Conservation (phyloP, 2,113 vertebrate genomes). For the Malurus melanocephalus region DNA sequence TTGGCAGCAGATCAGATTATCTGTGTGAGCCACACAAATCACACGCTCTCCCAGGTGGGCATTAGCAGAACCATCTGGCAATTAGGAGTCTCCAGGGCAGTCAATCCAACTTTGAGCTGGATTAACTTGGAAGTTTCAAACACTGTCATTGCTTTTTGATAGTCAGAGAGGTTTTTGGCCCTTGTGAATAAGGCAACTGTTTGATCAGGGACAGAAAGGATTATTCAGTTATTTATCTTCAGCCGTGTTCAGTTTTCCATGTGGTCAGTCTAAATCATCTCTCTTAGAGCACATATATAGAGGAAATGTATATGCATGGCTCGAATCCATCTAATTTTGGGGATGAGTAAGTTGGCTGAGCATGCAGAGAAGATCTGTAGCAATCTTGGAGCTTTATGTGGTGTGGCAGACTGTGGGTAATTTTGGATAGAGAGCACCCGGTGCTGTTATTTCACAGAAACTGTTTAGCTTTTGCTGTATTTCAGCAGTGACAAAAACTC, state of each 20-base stretch:
- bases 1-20: conserved; percentile 23
- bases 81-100: conserved; percentile 62
- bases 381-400: not conserved
- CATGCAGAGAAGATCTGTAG: not conserved
- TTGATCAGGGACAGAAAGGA: conserved; percentile 44
- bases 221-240: conserved; percentile 59
- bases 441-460: conserved; percentile 53
- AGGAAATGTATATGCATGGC: conserved; percentile 8
- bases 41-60: not conserved
- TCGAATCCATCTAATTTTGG: not conserved
- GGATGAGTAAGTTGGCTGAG: conserved; percentile 1
- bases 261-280: not conserved
- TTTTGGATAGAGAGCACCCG: conserved; percentile 17
- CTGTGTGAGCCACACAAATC: conserved; percentile 23
- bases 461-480: conserved; percentile 38
- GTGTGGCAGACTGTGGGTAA: conserved; percentile 35
- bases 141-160: conserved; percentile 27
- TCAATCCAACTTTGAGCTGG: conserved; percentile 64
- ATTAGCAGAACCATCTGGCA: conserved; percentile 67
- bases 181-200: conserved; percentile 49
- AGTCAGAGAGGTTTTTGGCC: conserved; percentile 49
- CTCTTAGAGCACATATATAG: not conserved
- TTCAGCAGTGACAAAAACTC: conserved; percentile 47
- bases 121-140: conserved; percentile 69
- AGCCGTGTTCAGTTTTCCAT: conserved; percentile 29